phyloP scores from a whole-genome alignment of 1,140 invertebrate species.

The Pantala flavescens region DNA sequence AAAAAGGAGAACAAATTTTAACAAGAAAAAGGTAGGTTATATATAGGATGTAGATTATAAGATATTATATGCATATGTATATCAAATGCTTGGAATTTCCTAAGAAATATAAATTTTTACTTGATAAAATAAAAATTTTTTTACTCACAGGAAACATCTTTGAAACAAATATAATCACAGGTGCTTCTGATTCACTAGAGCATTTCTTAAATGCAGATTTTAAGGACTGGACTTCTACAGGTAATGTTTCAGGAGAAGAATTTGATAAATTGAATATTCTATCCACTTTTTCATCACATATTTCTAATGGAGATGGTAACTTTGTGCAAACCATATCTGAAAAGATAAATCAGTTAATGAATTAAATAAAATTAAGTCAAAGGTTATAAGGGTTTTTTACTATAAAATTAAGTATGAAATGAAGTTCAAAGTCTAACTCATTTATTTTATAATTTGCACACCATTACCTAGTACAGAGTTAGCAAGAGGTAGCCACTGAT shows the following conservation, averaged over 20 bases:
- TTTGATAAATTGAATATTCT: conserved; percentile 61
- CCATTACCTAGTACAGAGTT: conserved; percentile 51
- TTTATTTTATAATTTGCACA: too few species aligned
- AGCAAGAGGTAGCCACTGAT: conserved; percentile 84
- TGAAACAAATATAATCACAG: conserved; percentile 84
- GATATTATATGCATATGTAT: too few species aligned
- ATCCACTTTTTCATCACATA: conserved; percentile 67
- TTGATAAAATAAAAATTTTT: not conserved
- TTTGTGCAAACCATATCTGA: conserved; percentile 64
- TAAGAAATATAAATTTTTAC: too few species aligned
- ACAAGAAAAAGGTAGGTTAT: too few species aligned
- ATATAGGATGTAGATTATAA: too few species aligned
- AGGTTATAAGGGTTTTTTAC: not conserved
- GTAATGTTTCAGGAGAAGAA: conserved; percentile 55
- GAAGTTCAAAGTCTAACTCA: not conserved
- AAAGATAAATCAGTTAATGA: conserved; percentile 19
- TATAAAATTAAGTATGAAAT: conserved; percentile 8
- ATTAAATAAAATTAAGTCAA: not conserved
- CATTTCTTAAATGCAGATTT: conserved; percentile 69
- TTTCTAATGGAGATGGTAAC: conserved; percentile 67
- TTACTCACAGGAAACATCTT: conserved; percentile 78
- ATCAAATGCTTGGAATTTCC: too few species aligned
- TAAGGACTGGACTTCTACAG: conserved; percentile 55
- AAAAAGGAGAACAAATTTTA: too few species aligned
- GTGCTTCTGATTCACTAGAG: conserved; percentile 48